phyloP scores from a whole-genome alignment of 1,140 invertebrate genomes.

The Babylonia areolata region DNA sequence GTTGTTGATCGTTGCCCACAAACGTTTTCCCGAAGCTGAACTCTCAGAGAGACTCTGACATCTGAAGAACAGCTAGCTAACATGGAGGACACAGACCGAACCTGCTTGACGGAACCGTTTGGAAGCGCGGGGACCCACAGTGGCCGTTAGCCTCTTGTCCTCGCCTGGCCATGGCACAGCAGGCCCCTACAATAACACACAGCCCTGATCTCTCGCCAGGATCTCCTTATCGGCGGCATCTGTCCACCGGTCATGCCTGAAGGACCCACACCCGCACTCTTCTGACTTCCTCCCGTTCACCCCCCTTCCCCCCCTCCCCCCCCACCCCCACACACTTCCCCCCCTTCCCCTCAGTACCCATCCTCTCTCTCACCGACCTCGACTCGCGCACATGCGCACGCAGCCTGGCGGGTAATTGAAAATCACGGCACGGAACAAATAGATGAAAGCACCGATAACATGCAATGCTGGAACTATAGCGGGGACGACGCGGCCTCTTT shows the following conservation, averaged over 20 bases:
- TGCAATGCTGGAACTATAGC: constrained; percentile 36
- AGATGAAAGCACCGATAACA: constrained; percentile 42
- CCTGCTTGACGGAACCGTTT: no score
- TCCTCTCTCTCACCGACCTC: not conserved
- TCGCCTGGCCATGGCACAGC: no score
- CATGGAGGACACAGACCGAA: no score
- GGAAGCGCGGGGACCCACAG: no score
- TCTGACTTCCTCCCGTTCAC: not conserved
- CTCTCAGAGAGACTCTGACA: no score
- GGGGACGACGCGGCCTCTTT: no score
- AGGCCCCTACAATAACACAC: no score
- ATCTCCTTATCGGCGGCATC: constrained; percentile 12
- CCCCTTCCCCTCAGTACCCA: not conserved
- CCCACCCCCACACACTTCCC: not conserved
- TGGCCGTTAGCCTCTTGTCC: no score
- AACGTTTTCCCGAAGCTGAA: no score
- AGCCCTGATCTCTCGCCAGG: not conserved
- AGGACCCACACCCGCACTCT: not conserved
- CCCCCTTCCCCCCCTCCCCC: not conserved
- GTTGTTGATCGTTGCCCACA: no score
- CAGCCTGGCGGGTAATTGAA: constrained; percentile 43
- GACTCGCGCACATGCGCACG: constrained; percentile 36
- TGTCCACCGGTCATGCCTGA: not conserved
- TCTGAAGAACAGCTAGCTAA: no score
- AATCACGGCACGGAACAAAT: constrained; percentile 42